phyloP scores from a whole-genome alignment of 2,888 invertebrate species.

The Synergus umbraculus region DNA sequence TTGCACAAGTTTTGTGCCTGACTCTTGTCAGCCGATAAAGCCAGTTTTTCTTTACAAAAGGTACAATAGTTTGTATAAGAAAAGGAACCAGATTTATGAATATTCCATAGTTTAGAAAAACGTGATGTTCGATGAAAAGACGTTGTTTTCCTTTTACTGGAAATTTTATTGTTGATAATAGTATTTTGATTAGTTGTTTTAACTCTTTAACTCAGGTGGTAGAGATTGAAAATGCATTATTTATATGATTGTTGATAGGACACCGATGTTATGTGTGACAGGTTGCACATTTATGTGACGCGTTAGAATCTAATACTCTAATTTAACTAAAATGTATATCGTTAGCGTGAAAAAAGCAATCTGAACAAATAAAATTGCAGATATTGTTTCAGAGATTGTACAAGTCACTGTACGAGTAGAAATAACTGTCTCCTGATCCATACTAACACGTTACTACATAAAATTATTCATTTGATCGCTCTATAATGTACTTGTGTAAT shows the following conservation, averaged over 20 bases:
- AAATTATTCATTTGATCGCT: background rate
- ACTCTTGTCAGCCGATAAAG: background rate
- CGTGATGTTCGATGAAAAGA: background rate
- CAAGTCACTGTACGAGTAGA: background rate
- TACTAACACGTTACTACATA: background rate
- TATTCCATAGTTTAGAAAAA: background rate
- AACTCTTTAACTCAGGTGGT: background rate
- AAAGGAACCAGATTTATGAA: background rate
- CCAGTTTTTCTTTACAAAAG: background rate
- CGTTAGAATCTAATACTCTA: background rate
- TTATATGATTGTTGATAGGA: background rate
- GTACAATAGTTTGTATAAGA: background rate
- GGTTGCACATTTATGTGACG: background rate
- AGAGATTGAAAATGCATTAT: background rate
- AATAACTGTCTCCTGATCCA: background rate
- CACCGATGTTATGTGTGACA: background rate
- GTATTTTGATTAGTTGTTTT: background rate
- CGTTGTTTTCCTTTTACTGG: background rate
- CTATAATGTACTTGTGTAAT: background rate
- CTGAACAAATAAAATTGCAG: background rate
- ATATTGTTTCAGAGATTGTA: conserved; percentile 11
- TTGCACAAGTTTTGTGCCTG: background rate
- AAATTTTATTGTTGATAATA: conserved; percentile 8
- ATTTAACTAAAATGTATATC: conserved; percentile 21
- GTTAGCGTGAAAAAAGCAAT: background rate